Base-by-base conservation (phyloP, 2,113 vertebrate genomes). In the Poeciliopsis prolifica region DNA sequence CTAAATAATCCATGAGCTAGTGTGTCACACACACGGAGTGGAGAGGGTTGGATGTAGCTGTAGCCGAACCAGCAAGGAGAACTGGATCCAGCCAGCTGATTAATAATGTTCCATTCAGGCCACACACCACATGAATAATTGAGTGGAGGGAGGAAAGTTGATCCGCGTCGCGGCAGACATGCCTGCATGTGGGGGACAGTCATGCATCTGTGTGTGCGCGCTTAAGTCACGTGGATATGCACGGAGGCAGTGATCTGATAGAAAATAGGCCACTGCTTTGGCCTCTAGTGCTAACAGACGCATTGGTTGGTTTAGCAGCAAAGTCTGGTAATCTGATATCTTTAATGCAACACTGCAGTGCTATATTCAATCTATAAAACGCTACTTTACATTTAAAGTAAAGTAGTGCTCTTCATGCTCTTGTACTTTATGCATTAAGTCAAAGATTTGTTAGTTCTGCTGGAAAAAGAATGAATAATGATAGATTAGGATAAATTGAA, bases 51-150 rank as follows among this genome's bases (percentile, higher is more conserved):
- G 68, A 19, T 79, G 78, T 77, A 51, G 29, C 30, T 69, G 72
- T 68, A 77, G 71, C 73, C 86, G 78, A 85, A 89, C 88, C 75
- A 85, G 78, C 86, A 62, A 78, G 67, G 86, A 88, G 85, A 93
- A 93, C 88, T 79, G 65, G 91, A 93, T 92, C 89, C 84, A 82
- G 70, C 79, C 62, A 86, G 86, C 72, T 86, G 86, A 91, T 92
- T 80, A 93, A 92, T 92, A 93, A 92, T 93, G 91, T 91, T 92
- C 83, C 81, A 93, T 74, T 77, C 71, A 76, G 88, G 86, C 87
- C 77, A 79, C 83, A 88, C 82, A 84, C 68, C 65, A 54, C 84
- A 91, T 95, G 77, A 94, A 95, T 94, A 92, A 94, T 94, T 92
- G 65, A 95, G 81, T n/a, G 67, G 54, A 61, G 72, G 54, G 78